Evolutionary conservation across 2,797 vertebrate species (phyloP).

Genomic region (Manis pentadactyla): DNA sequence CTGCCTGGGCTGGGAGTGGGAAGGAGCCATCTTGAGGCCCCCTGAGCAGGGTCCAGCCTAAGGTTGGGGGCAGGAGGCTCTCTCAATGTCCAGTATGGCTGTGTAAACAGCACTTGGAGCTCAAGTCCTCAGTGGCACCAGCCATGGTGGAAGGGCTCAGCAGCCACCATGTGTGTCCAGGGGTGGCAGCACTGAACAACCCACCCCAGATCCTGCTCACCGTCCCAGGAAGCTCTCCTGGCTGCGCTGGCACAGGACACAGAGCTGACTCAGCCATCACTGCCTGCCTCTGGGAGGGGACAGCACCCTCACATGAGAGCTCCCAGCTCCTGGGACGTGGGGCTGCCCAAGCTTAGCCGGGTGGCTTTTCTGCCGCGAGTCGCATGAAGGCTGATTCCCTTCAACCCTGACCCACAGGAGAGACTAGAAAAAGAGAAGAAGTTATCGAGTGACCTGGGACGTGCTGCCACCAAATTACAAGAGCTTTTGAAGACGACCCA

Average conservation of each 20-base stretch:
- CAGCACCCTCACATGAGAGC: not conserved
- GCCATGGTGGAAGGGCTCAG: not conserved
- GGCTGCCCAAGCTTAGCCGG: not conserved
- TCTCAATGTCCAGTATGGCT: not conserved
- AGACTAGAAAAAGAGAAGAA: conserved; percentile 96
- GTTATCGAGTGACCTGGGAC: conserved; percentile 94
- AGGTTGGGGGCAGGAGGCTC: not conserved
- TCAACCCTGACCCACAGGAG: conserved; percentile 87
- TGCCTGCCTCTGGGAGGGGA: not conserved
- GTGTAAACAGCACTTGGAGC: not conserved
- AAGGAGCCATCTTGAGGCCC: too few species aligned
- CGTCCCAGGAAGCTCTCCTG: not conserved
- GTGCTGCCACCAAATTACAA: conserved; percentile 94
- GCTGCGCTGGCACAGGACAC: not conserved
- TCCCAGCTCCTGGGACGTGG: not conserved
- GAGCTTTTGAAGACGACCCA: conserved; percentile 93
- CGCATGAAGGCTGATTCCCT: not conserved
- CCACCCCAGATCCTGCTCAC: not conserved
- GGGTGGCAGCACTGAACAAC: not conserved
- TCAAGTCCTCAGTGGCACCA: not conserved
- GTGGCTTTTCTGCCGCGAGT: not conserved
- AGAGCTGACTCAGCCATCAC: not conserved
- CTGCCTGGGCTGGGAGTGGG: not conserved
- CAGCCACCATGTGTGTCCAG: not conserved
- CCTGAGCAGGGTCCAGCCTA: not conserved